These are phyloP conservation scores for Leptosomus discolor DNA, from an alignment of 2,113 vertebrate species.

Conservation along the genomic window DNA sequence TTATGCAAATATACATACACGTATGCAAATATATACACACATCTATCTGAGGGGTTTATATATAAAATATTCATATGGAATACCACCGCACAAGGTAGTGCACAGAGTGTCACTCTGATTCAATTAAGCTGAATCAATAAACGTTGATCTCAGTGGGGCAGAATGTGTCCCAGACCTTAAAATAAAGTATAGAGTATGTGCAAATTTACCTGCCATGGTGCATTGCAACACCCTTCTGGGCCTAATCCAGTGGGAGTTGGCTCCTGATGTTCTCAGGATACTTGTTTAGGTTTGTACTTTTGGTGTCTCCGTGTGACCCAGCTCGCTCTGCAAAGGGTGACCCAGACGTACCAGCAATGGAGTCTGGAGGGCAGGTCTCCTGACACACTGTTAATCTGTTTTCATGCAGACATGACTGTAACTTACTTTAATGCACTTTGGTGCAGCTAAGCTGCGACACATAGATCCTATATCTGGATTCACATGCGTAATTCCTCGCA, in stretches of 20 bases:
- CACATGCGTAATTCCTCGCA: background rate
- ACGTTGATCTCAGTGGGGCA: background rate
- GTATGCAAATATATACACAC: background rate
- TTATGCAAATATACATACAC: background rate
- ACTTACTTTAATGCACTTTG: background rate
- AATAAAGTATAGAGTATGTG: background rate
- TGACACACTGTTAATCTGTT: background rate
- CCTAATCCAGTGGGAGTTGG: background rate
- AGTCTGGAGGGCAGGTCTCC: background rate
- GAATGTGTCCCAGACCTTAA: background rate
- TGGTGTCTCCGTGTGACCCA: background rate
- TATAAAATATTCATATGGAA: background rate
- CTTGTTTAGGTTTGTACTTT: background rate
- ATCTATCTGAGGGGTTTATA: background rate
- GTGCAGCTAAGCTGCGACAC: background rate
- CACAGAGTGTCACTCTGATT: background rate
- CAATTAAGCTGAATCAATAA: fast-evolving
- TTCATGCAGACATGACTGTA: background rate
- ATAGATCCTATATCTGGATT: background rate
- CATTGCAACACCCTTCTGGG: background rate
- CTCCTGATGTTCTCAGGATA: background rate
- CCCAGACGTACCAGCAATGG: background rate
- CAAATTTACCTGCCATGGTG: background rate
- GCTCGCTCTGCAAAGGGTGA: background rate
- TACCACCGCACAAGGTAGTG: background rate